Evolutionary conservation across 2,888 invertebrate genomes (phyloP), one percentile per base, ranked within the genome.

Genomic region (Lysandra coridon): DNA sequence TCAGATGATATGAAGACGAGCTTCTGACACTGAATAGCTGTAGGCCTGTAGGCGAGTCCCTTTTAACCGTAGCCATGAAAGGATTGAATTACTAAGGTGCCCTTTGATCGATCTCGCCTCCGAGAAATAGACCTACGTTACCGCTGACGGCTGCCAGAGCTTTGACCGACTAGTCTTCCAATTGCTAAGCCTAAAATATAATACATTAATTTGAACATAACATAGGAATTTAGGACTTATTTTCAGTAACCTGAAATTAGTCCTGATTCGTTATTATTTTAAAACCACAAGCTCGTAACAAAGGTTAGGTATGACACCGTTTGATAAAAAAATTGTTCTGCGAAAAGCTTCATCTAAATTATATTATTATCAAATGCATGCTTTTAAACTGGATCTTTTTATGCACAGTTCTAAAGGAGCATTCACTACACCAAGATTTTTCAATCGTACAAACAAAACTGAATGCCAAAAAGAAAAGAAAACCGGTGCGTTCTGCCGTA

Each of bases 401-500:
- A 3, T 57, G 53, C 33, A 14, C 57, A 57, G 14, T 57, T 75
- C 17, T 76, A 57, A 76, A 17, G 30, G 74, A 73, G 74, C 73
- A 74, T 62, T 79, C 73, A 79, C 44, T 64, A 69, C 49, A 14
- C 33, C 33, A 69, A 78, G 78, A 78, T 33, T 78, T 69, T 78
- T 78, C 78, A 78, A 53, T 78, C 78, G 69, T 53, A 40, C 53
- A 77, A 81, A 81, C 79, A 78, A 84, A 80, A 83, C 82, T 82
- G 89, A 88, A 88, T 89, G 90, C 91, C 89, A 84, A 80, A 88
- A 89, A 92, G 91, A 90, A 91, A 92, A 92, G 90, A 90, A 91
- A 91, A 91, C 92, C 89, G 90, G 86, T 85, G 86, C 69, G 33
- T 14, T 69, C 85, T 85, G 88, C 87, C 89, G 89, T 87, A 90